A percentile compares a stretch with the other conserved stretches of the same genome.
Evolutionary conservation across 2,113 vertebrate species (phyloP).

Genomic region (Cygnus buccinator): DNA sequence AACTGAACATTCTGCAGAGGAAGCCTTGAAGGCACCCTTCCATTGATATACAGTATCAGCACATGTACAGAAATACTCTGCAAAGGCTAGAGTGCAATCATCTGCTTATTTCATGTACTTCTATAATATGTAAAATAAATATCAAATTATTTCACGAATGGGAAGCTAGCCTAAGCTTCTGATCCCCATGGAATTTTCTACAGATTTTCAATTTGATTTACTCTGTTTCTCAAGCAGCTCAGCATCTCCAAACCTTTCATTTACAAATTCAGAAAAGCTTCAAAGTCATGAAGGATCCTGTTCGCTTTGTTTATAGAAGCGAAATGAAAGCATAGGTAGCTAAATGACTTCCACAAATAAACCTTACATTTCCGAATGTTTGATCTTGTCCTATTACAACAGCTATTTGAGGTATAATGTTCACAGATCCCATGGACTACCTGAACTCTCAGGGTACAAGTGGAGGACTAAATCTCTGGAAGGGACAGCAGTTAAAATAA

Average conservation of each 20-base stretch:
- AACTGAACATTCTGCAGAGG: background rate
- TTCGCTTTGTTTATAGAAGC: background rate
- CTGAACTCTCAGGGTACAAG: background rate
- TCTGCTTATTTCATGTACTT: background rate
- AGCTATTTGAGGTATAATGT: background rate
- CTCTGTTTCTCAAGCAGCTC: background rate
- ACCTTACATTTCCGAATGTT: background rate
- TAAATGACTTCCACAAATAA: background rate
- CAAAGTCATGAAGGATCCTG: background rate
- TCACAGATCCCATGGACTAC: background rate
- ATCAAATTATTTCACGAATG: background rate
- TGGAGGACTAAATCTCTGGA: background rate
- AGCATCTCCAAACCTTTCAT: background rate
- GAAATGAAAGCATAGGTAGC: background rate
- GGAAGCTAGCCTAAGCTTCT: background rate
- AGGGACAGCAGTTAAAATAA: background rate
- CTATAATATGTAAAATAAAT: background rate
- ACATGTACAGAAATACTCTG: background rate
- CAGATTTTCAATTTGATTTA: background rate
- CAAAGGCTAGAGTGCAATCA: background rate
- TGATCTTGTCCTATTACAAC: background rate
- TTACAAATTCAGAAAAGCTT: background rate
- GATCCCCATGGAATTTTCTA: background rate
- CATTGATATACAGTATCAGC: rapidly evolving
- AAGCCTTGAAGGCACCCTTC: background rate